These are phyloP conservation scores for Drosophila tristis DNA, from an alignment of 1,140 invertebrate genomes.

Conservation along the genomic window DNA sequence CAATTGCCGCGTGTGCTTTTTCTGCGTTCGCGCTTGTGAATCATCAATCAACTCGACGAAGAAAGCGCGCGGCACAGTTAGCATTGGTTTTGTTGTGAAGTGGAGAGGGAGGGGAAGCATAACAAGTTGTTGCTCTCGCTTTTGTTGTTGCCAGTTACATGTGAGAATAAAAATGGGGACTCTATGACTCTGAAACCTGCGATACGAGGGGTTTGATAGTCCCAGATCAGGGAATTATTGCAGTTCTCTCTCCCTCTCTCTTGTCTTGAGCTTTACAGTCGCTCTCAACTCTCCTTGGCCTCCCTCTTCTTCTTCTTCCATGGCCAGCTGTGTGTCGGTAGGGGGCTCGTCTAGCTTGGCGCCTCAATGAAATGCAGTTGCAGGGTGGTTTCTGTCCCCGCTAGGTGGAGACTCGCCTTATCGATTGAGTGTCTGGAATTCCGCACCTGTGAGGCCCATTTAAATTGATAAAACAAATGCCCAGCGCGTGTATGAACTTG, in stretches of 20 bases:
- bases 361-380: constrained; percentile 46
- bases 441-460: too few relatives aligned
- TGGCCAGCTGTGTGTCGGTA: too few relatives aligned
- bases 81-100: constrained; percentile 18
- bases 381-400: constrained; percentile 44
- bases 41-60: constrained; percentile 51
- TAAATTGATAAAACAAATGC: constrained; percentile 17
- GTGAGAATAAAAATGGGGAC: background rate
- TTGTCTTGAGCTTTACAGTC: background rate
- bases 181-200: constrained; percentile 7
- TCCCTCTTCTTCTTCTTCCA: constrained; percentile 13
- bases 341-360: constrained; percentile 62
- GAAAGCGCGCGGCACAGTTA: constrained; percentile 41
- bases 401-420: constrained; percentile 27
- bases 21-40: constrained; percentile 36
- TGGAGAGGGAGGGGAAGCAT: constrained; percentile 1
- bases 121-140: constrained; percentile 23
- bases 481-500: constrained; percentile 64
- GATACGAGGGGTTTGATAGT: constrained; percentile 16
- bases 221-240: constrained; percentile 10
- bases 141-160: constrained; percentile 3
- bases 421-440: background rate
- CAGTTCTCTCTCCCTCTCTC: constrained; percentile 1
- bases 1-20: constrained; percentile 74
- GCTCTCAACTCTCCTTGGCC: constrained; percentile 1